A percentile compares a stretch with the other conserved stretches of the same genome.
These are phyloP conservation scores for Lota lota DNA, from an alignment of 2,113 vertebrate species.

Conservation along the genomic window DNA sequence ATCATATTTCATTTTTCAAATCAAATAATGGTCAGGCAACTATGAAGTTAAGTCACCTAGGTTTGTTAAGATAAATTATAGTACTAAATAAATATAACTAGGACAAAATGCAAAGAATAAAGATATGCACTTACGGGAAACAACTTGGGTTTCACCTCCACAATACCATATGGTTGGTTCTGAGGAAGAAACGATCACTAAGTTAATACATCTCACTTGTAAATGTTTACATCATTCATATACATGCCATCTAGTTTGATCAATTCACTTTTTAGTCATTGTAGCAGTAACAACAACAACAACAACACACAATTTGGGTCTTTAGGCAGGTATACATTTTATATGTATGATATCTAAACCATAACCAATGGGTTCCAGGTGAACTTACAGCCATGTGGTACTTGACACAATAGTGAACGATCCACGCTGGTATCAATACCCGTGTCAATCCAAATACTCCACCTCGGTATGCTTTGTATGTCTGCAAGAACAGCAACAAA, in stretches of 20 bases:
- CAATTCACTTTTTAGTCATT: too few species aligned
- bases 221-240: background rate
- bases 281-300: too few species aligned
- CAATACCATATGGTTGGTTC: slow-evolving; percentile 74
- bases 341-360: too few species aligned
- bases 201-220: background rate
- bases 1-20: too few species aligned
- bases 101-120: background rate
- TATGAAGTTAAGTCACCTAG: too few species aligned
- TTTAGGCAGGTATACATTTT: too few species aligned
- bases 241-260: background rate
- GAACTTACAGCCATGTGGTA: slow-evolving; percentile 84
- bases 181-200: slow-evolving; percentile 52
- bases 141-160: slow-evolving; percentile 72
- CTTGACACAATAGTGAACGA: slow-evolving; percentile 82
- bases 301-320: too few species aligned
- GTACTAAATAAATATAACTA: background rate
- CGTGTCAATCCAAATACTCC: slow-evolving; percentile 68
- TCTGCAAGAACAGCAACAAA: slow-evolving; percentile 63
- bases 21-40: too few species aligned
- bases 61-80: background rate
- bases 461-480: slow-evolving; percentile 74
- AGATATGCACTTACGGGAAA: slow-evolving; percentile 81
- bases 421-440: slow-evolving; percentile 80
- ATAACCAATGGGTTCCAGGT: background rate